phyloP scores from a whole-genome alignment of 2,888 invertebrate species.

The Xylota segnis region DNA sequence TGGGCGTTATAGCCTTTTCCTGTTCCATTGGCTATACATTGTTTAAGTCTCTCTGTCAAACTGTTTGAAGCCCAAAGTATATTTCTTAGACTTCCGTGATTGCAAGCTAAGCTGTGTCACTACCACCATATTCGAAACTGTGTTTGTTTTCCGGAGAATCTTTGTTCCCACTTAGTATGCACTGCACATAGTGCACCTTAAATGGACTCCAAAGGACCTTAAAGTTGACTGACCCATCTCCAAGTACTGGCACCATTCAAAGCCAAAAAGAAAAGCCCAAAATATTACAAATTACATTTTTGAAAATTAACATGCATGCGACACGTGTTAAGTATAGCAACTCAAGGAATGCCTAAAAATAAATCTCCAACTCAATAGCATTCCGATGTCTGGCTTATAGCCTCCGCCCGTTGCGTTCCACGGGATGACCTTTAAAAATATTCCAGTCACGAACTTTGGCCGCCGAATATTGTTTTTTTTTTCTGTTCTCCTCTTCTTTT shows the following conservation, averaged over 20 bases:
- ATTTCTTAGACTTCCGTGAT: no score
- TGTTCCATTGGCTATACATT: no score
- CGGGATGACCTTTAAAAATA: conserved; percentile 75
- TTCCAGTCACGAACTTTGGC: conserved; percentile 76
- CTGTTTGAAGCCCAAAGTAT: no score
- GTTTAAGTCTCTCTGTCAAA: no score
- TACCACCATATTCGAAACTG: no score
- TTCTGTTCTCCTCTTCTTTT: no score
- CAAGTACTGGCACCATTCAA: neutral
- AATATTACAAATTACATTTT: neutral
- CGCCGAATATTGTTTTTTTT: conserved; percentile 63
- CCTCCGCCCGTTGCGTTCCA: conserved; percentile 34
- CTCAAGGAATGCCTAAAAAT: conserved; percentile 43
- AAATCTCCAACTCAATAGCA: conserved; percentile 41
- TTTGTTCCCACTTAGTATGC: conserved; percentile 21
- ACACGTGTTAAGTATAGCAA: conserved; percentile 49
- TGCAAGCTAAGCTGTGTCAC: no score
- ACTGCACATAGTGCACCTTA: neutral
- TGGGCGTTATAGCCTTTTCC: no score
- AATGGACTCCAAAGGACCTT: conserved; percentile 21
- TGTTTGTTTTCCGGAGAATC: neutral
- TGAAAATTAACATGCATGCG: conserved; percentile 14
- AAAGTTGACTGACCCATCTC: conserved; percentile 25
- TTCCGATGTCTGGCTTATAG: conserved; percentile 34
- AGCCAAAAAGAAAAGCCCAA: conserved; percentile 11